Base-by-base conservation (phyloP, 2,888 invertebrate species). In the Hypselothyrea guttata region DNA sequence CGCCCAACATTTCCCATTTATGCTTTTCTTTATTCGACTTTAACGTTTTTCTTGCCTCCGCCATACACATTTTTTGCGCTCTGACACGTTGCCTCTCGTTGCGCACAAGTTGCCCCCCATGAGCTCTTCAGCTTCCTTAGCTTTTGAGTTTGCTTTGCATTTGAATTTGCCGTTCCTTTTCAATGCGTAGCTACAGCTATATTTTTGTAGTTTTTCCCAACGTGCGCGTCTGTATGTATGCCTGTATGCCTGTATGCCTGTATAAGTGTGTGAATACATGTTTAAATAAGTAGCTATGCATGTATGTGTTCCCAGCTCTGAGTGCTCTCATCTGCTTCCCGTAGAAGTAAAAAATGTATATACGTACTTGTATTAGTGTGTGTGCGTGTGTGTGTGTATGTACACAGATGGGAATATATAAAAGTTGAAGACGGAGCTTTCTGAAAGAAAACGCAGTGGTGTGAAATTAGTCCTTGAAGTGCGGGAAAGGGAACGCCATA, bases 1-100 rank as follows among this genome's bases (percentile, higher is more conserved):
- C 76, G 76, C 76, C 76, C 82, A 63, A 59, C 71, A 52, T n/a
- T n/a, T n/a, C n/a, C 54, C 31, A 35, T 68, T 61, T 65, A 48
- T 46, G 55, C 33, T 38, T 63, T 71, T 77, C 65, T 48, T 70
- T 61, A 57, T 71, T 47, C 54, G 60, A 45, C 56, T 63, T 55
- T 48, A 57, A 56, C 63, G 46, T 68, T 79, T 75, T 77, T 74
- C 67, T 67, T 76, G 58, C 49, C 57, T 42, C 55, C 55, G 44
- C 44, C 41, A 52, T 31, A 71, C 33, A 47, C 40, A 54, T 54
- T 69, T 77, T 81, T 74, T 73, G 44, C 55, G 22, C 22, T 4
- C 2, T 5, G 53, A 42, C 60, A 42, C 53, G 44, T 61, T 41
- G 62, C 47, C 55, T 67, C 48, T 48, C 45, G 56, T 42, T 63